A percentile compares a stretch with the other conserved stretches of the same genome.
Evolutionary conservation across 2,888 invertebrate genomes (phyloP).

Genomic region (Apeira syringaria): DNA sequence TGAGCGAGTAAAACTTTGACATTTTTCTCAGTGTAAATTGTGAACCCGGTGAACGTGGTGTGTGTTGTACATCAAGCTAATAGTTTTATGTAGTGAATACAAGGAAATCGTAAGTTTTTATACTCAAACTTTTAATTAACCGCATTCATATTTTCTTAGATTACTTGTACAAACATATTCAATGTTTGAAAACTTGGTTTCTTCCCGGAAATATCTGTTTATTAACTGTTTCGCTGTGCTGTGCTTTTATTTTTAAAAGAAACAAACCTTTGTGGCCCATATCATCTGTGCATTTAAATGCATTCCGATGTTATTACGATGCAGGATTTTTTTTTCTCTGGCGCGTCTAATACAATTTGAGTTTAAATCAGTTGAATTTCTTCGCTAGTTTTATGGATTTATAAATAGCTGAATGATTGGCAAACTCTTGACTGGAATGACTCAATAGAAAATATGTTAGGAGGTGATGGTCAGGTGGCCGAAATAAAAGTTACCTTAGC

Average conservation of each 20-base stretch:
- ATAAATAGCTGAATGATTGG: slow-evolving; percentile 66
- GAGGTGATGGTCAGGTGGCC: slow-evolving; percentile 76
- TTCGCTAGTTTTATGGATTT: slow-evolving; percentile 36
- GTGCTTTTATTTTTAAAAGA: slow-evolving; percentile 57
- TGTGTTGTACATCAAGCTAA: slow-evolving; percentile 58
- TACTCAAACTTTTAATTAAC: slow-evolving; percentile 53
- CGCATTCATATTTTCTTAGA: slow-evolving; percentile 25
- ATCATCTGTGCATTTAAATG: slow-evolving; percentile 70
- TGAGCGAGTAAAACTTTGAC: slow-evolving; percentile 50
- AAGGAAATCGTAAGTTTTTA: slow-evolving; percentile 69
- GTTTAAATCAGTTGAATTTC: slow-evolving; percentile 11
- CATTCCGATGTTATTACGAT: slow-evolving; percentile 61
- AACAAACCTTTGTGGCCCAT: slow-evolving; percentile 65
- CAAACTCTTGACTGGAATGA: slow-evolving; percentile 49
- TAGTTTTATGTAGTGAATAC: slow-evolving; percentile 71
- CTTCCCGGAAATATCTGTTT: slow-evolving; percentile 66
- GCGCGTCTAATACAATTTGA: slow-evolving; percentile 43
- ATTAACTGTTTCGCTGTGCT: too few relatives aligned
- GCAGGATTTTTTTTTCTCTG: slow-evolving; percentile 51
- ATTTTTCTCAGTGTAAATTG: slow-evolving; percentile 71
- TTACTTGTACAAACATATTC: slow-evolving; percentile 6
- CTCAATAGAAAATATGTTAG: slow-evolving; percentile 65
- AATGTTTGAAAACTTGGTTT: slow-evolving; percentile 22
- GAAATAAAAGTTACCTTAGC: slow-evolving; percentile 72
- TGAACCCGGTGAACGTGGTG: slow-evolving; percentile 76